phyloP scores from a whole-genome alignment of 2,888 invertebrate species.

The Chaetogeoica ovagalla region DNA sequence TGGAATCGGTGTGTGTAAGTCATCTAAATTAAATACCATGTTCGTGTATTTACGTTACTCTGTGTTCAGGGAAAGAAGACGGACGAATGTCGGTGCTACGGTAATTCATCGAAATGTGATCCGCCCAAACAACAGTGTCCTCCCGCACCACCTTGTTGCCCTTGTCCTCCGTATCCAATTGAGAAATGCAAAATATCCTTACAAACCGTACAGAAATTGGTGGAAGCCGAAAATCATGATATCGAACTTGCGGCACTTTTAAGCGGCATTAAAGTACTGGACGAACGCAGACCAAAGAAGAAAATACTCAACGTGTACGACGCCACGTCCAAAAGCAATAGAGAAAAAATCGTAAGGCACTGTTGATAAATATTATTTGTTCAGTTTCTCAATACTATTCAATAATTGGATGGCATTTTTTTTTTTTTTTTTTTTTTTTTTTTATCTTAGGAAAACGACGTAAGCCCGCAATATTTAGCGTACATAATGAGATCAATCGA shows the following conservation, averaged over 20 bases:
- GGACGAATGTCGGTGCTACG: constrained; percentile 11
- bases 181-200: constrained; percentile 35
- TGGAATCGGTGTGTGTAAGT: constrained; percentile 1
- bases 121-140: background rate
- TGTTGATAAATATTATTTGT: background rate
- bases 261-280: constrained; percentile 26
- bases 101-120: background rate
- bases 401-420: background rate
- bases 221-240: constrained; percentile 45
- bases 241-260: constrained; percentile 31
- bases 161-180: constrained; percentile 23
- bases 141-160: constrained; percentile 10
- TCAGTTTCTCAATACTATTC: too few species aligned
- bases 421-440: background rate
- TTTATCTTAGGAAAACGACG: constrained; percentile 7
- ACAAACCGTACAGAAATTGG: constrained; percentile 29
- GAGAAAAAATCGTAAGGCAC: constrained; percentile 19
- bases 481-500: constrained; percentile 40
- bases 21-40: too few species aligned
- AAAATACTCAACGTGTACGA: constrained; percentile 38
- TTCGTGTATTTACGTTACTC: background rate
- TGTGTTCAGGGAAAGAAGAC: background rate
- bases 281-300: constrained; percentile 25
- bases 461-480: constrained; percentile 33
- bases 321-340: constrained; percentile 10